Base-by-base conservation (phyloP, 2,888 invertebrate species). In the Ormia ochracea region DNA sequence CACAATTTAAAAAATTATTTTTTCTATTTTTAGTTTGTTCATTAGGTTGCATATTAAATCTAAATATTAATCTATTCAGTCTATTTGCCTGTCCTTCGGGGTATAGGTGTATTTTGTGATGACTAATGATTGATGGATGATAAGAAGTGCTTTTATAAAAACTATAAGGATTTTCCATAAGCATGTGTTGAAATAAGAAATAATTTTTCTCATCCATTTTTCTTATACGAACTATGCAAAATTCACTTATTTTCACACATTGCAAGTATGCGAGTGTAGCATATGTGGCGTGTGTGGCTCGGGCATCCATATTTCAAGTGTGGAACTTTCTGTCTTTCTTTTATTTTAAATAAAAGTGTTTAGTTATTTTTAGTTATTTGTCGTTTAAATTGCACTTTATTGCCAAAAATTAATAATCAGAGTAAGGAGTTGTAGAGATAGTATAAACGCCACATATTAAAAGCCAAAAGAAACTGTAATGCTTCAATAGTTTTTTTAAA, bases 221-320 rank as follows among this genome's bases (percentile, higher is more conserved):
- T 68, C 52, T 45, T 45, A 12, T 36, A 26, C 45, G 36, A 69
- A 59, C 48, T 70, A 17, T 31, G 58, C 38, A 50, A 59, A 59
- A n/a, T 70, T 58, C 58, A 59, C 58, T 70, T 59, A 70, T 70
- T 70, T 50, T 48, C 38, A 58, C n/a, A 19, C 58, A 21, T 33
- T 56, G 19, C 48, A 58, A 58, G 26, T 17, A 48, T 58, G 19
- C 28, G n/a, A n/a, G n/a, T n/a, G n/a, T n/a, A n/a, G 19, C 14
- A 28, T 36, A 48, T 28, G 28, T 69, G n/a, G 33, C 38, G 28
- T 9, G 52, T 26, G 26, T 66, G n/a, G n/a, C n/a, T n/a, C n/a
- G n/a, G n/a, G n/a, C n/a, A n/a, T n/a, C n/a, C 7, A 26, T 69
- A 5, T 36, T 36, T 36, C 21, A 4, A 58, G 4, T n/a, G 9